Percentiles rank a stretch among this genome's conserved stretches.
Conservation (phyloP, 2,797 vertebrate genomes). For the Tragelaphus oryx region DNA sequence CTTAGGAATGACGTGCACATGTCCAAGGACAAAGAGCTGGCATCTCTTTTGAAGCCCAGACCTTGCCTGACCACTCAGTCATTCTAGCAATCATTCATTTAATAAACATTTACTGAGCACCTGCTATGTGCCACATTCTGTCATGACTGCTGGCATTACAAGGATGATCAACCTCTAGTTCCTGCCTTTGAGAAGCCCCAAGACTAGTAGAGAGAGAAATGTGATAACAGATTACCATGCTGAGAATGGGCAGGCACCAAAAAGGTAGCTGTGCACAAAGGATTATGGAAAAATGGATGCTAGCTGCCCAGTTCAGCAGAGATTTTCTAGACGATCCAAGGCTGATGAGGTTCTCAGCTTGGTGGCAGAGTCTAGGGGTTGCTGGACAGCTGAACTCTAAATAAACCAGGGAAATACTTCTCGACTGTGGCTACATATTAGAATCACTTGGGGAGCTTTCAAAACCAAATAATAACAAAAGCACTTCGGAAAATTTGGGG, state of each 20-base stretch:
- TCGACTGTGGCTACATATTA: background rate
- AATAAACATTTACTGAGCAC: conserved; percentile 4
- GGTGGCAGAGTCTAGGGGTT: background rate
- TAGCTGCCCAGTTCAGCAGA: background rate
- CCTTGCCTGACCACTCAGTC: background rate
- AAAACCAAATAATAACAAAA: background rate
- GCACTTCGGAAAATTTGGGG: background rate
- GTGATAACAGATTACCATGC: background rate
- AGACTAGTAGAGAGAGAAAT: background rate
- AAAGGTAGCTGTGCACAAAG: background rate
- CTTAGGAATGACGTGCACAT: background rate
- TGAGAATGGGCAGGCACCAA: background rate
- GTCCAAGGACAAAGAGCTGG: background rate
- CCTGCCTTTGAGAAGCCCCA: background rate
- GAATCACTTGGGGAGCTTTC: background rate
- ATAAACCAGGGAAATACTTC: background rate
- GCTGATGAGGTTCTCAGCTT: background rate
- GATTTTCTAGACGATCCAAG: background rate
- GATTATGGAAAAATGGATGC: background rate
- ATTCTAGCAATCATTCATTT: background rate
- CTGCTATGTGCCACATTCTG: background rate
- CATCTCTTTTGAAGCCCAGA: background rate
- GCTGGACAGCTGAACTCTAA: background rate
- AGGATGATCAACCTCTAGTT: background rate
- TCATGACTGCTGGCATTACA: background rate